A percentile compares a stretch with the other conserved stretches of the same genome.
Evolutionary conservation across 2,797 vertebrate species (phyloP).

Genomic region (Mastacembelus armatus): DNA sequence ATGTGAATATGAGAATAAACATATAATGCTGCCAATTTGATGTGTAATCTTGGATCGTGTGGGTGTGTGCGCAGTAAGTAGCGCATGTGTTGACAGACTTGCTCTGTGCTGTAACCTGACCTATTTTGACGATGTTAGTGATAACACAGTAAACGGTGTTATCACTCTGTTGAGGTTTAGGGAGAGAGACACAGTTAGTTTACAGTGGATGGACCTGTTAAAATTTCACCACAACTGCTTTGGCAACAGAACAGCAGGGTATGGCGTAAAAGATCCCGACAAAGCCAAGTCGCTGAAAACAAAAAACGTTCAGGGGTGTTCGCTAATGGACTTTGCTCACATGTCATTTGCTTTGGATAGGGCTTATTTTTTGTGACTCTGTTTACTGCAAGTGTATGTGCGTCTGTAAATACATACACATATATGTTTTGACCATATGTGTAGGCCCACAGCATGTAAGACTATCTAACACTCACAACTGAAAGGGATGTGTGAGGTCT

Average conservation of each 20-base stretch:
- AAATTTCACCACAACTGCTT: slow-evolving; percentile 78
- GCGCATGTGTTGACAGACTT: slow-evolving; percentile 69
- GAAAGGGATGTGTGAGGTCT: slow-evolving; percentile 56
- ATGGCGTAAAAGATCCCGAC: slow-evolving; percentile 68
- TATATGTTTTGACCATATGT: background rate
- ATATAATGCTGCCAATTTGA: slow-evolving; percentile 25
- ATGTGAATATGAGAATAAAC: slow-evolving; percentile 27
- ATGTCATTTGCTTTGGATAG: slow-evolving; percentile 32
- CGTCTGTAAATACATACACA: background rate
- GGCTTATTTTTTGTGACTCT: slow-evolving; percentile 12
- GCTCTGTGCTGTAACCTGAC: slow-evolving; percentile 80
- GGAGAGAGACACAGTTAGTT: slow-evolving; percentile 65
- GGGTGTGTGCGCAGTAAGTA: slow-evolving; percentile 51
- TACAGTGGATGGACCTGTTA: slow-evolving; percentile 82
- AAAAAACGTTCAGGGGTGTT: slow-evolving; percentile 29
- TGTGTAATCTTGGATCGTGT: slow-evolving; percentile 28
- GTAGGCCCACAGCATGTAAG: background rate
- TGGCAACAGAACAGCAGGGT: slow-evolving; percentile 50
- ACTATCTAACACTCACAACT: slow-evolving; percentile 35
- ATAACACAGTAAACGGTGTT: slow-evolving; percentile 82
- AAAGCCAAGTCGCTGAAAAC: slow-evolving; percentile 36
- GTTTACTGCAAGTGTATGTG: slow-evolving; percentile 13
- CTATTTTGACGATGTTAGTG: slow-evolving; percentile 73
- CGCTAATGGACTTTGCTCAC: slow-evolving; percentile 54
- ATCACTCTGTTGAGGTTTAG: slow-evolving; percentile 74